A percentile compares a stretch with the other conserved stretches of the same genome.
phyloP scores from a whole-genome alignment of 2,113 vertebrate species.

The Zootoca vivipara region DNA sequence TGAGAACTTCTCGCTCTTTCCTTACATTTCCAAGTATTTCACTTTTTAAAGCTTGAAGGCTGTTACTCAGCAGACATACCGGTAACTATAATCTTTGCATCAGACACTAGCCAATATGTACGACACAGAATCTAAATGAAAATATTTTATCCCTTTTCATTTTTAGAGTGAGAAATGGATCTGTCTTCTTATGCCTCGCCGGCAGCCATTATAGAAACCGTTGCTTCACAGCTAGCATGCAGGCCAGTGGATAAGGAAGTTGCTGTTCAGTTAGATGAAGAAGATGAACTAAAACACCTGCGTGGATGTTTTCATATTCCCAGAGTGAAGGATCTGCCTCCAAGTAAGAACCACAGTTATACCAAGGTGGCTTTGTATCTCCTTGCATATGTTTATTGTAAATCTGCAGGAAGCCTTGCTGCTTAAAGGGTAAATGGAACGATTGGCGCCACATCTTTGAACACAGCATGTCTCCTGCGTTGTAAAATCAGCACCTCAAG shows the following conservation, averaged over 20 bases:
- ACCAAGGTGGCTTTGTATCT: constrained; percentile 5
- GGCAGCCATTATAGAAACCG: constrained; percentile 66
- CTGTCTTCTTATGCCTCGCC: constrained; percentile 52
- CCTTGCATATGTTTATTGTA: constrained; percentile 48
- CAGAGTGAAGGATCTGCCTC: constrained; percentile 84
- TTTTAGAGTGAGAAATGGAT: constrained; percentile 77
- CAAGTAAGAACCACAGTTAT: constrained; percentile 78
- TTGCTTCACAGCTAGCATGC: constrained; percentile 77
- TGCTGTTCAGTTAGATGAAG: constrained; percentile 81
- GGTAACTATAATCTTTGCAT: constrained; percentile 35
- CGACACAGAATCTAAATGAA: constrained; percentile 35
- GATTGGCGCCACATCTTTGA: constrained; percentile 51
- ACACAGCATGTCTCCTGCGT: constrained; percentile 48
- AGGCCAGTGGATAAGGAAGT: constrained; percentile 75
- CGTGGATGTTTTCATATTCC: constrained; percentile 83
- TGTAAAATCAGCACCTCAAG: constrained; percentile 67
- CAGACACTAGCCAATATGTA: background rate
- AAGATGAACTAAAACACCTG: constrained; percentile 82
- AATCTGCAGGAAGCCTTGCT: constrained; percentile 53
- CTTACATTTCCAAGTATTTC: constrained; percentile 41
- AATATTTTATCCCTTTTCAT: constrained; percentile 15
- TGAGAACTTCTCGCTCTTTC: constrained; percentile 35
- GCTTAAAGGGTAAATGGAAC: constrained; percentile 55
- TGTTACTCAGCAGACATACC: background rate
- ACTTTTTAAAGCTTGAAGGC: constrained; percentile 41